Base-by-base conservation (phyloP, 2,888 invertebrate genomes). In the Agriotes lineatus region DNA sequence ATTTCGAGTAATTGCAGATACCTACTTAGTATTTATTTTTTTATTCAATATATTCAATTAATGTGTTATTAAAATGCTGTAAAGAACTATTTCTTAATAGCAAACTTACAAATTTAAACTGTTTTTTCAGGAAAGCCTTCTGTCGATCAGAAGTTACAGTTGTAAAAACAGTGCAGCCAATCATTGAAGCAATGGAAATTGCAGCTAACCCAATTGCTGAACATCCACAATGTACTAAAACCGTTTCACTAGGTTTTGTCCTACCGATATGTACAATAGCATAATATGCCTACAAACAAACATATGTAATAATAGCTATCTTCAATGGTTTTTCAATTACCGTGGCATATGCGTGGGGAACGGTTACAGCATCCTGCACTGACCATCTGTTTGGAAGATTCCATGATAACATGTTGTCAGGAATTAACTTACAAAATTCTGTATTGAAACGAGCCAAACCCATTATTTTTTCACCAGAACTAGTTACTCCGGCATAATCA, bases 301-400 rank as follows among this genome's bases (percentile, higher is more conserved):
- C 44, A 57, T 4, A 16, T 37, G 12, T 45, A 5, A 1, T 16
- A 30, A 14, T 12, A 12, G 18, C 5, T 1, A 52, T 14, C 18
- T 16, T 7, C 35, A 50, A 30, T 14, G 44, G 33, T 45, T 35
- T 14, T 56, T 25, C 70, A 76, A 80, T 77, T 81, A 85, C 85
- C 39, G 92, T 90, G 68, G 87, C 87, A 77, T 94, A 95, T 0
- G 93, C 93, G n/a, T 94, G 91, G 0, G 95, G 95, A 0, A 94
- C 87, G 0, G 92, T 91, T 2, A 92, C 91, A 0, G 92, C 94
- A 74, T 94, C 92, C 75, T 91, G 89, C 44, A 94, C 84, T 16
- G 86, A 87, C 93, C 93, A 94, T 4, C 86, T 83, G 1, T 90
- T 88, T 1, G 95, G 94, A 5, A 94, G 85, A 37, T 87, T 83